Conservation (phyloP, 2,888 invertebrate species). For the Pteria penguin region DNA sequence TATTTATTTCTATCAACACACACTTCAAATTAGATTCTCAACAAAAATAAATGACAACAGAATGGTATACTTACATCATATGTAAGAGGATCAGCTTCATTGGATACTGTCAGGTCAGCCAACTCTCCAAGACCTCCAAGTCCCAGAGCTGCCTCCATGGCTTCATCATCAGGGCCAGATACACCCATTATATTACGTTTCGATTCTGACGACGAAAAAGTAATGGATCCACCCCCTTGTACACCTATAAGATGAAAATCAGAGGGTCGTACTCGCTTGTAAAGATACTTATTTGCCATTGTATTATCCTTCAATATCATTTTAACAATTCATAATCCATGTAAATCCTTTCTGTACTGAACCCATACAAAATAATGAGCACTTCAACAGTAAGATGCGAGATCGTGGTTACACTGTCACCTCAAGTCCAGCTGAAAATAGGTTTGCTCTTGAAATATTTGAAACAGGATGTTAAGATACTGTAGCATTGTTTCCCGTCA, state of each 20-base stretch:
- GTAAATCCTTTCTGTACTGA: background rate
- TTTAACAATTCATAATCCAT: background rate
- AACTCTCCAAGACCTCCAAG: constrained; percentile 97
- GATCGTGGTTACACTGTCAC: too few species aligned
- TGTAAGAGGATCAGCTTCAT: constrained; percentile 93
- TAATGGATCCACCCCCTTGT: constrained; percentile 61
- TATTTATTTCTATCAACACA: too few species aligned
- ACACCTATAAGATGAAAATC: constrained; percentile 52
- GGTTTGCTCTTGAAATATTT: background rate
- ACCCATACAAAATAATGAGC: too few species aligned
- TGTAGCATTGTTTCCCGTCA: background rate
- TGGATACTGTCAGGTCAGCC: constrained; percentile 97
- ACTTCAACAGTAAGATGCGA: too few species aligned
- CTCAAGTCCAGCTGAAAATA: too few species aligned
- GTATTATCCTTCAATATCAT: background rate
- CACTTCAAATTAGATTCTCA: too few species aligned
- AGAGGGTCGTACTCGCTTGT: background rate
- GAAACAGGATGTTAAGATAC: background rate
- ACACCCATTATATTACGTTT: constrained; percentile 64
- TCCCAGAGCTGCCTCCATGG: constrained; percentile 83
- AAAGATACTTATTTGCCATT: background rate
- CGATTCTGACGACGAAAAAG: constrained; percentile 58
- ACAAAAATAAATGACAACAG: too few species aligned
- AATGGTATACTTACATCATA: constrained; percentile 78
- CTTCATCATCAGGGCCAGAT: constrained; percentile 70